Percentiles rank a stretch among this genome's conserved stretches.
Evolutionary conservation across 2,888 invertebrate species (phyloP).

Genomic region (Pyrocoelia pectoralis): DNA sequence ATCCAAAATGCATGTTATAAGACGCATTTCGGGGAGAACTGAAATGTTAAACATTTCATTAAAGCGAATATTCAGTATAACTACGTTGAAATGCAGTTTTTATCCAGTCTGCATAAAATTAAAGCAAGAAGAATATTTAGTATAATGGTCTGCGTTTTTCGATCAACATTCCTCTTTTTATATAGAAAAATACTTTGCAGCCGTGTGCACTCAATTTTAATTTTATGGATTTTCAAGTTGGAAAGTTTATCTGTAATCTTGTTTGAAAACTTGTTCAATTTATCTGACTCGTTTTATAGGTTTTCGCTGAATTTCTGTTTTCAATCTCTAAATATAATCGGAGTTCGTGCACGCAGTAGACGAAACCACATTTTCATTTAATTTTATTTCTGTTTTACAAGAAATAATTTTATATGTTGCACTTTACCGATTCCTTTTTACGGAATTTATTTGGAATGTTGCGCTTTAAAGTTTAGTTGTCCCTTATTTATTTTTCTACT

Average conservation of each 20-base stretch:
- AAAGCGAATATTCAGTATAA: too few species aligned
- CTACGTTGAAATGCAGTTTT: neutral
- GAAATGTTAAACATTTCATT: too few species aligned
- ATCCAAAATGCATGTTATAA: too few species aligned
- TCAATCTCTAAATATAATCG: conserved; percentile 37
- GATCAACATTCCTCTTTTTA: conserved; percentile 11
- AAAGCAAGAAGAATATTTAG: neutral
- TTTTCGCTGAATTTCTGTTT: conserved; percentile 34
- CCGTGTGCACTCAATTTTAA: conserved; percentile 27
- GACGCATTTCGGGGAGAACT: too few species aligned
- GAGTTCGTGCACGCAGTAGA: conserved; percentile 28
- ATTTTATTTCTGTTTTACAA: conserved; percentile 26
- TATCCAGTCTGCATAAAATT: neutral
- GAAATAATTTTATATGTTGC: conserved; percentile 24
- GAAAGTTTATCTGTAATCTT: conserved; percentile 33
- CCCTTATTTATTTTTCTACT: conserved; percentile 15
- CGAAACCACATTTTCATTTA: conserved; percentile 22
- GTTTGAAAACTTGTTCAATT: conserved; percentile 34
- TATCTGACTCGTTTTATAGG: conserved; percentile 33
- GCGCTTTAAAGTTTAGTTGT: too few species aligned
- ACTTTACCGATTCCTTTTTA: neutral
- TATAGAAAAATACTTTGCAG: conserved; percentile 22
- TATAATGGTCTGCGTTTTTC: conserved; percentile 8
- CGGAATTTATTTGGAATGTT: neutral
- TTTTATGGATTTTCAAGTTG: conserved; percentile 36